These are phyloP conservation scores for Chauna torquata DNA, from an alignment of 2,113 vertebrate genomes.

Conservation along the genomic window DNA sequence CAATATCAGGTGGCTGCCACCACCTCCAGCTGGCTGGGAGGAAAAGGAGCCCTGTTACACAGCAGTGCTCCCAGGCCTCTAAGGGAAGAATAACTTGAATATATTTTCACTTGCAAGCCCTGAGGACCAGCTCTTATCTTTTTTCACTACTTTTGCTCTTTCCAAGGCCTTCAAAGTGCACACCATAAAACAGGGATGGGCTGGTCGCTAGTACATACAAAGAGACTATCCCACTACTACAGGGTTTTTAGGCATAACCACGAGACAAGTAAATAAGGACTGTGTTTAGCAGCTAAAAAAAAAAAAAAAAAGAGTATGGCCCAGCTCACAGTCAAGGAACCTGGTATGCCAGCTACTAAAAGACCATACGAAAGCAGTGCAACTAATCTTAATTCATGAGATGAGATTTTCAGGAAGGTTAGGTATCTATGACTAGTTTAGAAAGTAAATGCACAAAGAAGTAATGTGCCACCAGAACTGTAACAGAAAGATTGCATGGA, in stretches of 20 bases:
- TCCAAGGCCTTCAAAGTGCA: neutral
- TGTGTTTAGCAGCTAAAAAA: neutral
- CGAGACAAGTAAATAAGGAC: neutral
- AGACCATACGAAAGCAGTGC: neutral
- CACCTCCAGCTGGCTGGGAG: neutral
- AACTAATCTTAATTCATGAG: neutral
- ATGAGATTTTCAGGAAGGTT: neutral
- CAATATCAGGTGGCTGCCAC: neutral
- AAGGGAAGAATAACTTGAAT: neutral
- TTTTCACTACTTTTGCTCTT: neutral
- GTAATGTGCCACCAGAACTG: neutral
- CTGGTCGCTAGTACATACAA: neutral
- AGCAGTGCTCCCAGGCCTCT: neutral
- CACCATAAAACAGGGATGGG: neutral
- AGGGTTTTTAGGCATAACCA: neutral
- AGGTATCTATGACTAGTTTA: neutral
- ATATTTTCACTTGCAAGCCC: neutral
- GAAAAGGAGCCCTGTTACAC: neutral
- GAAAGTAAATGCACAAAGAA: conserved; percentile 25
- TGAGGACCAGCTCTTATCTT: neutral
- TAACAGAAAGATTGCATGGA: conserved; percentile 18
- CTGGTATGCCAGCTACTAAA: neutral
- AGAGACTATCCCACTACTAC: neutral
- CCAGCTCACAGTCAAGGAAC: neutral
- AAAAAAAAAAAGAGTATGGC: neutral